Percentiles rank a stretch among this genome's conserved stretches.
Evolutionary conservation across 37 sponge, comb jelly and placozoan genomes (phyloP).

Genomic region (Lycopodina hypogea): DNA sequence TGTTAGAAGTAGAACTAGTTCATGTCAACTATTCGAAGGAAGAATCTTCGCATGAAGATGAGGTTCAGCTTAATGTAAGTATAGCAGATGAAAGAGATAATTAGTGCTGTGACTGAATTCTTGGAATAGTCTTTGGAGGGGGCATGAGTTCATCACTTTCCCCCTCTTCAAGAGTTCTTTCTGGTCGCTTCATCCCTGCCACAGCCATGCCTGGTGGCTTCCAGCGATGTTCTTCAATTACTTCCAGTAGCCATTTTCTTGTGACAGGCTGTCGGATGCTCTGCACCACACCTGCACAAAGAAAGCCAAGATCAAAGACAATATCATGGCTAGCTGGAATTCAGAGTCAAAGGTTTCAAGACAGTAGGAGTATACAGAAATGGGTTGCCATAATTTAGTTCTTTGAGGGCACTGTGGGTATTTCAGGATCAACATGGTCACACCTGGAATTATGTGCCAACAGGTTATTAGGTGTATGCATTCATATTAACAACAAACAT

Average conservation of each 20-base stretch:
- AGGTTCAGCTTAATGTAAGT: too few species aligned
- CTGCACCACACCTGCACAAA: slow-evolving; percentile 67
- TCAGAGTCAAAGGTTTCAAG: too few species aligned
- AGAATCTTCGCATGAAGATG: too few species aligned
- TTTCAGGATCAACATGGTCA: too few species aligned
- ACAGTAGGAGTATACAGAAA: too few species aligned
- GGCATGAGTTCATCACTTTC: slow-evolving; percentile 35
- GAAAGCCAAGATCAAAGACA: not conserved
- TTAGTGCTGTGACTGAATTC: not conserved
- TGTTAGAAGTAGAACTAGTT: too few species aligned
- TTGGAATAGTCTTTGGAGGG: slow-evolving; percentile 41
- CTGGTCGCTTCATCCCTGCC: slow-evolving; percentile 9
- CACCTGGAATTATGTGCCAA: too few species aligned
- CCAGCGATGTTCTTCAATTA: slow-evolving; percentile 51
- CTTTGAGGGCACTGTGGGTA: too few species aligned
- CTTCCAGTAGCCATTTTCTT: slow-evolving; percentile 55
- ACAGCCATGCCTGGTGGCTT: slow-evolving; percentile 3
- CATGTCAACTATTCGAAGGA: too few species aligned
- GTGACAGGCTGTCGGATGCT: slow-evolving; percentile 77
- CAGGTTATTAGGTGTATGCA: too few species aligned
- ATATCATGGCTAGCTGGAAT: not conserved
- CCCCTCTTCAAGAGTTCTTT: not conserved
- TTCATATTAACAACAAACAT: too few species aligned
- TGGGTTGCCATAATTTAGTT: too few species aligned
- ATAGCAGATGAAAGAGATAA: not conserved